Conservation (phyloP, 2,113 vertebrate genomes). For the Pungitius pungitius region DNA sequence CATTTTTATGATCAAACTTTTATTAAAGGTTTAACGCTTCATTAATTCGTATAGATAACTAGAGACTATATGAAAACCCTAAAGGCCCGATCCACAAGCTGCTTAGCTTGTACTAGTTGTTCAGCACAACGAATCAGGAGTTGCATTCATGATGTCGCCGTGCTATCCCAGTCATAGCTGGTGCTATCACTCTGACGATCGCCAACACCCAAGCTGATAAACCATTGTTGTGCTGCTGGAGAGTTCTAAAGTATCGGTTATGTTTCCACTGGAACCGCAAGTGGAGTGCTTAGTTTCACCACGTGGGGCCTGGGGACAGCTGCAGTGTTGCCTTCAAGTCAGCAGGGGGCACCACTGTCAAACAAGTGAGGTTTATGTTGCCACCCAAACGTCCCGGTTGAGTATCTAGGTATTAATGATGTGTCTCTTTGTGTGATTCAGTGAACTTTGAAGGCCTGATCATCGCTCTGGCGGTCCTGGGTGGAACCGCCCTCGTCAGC, state of each 20-base stretch:
- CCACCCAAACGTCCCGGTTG: not conserved
- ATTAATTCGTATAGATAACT: not conserved
- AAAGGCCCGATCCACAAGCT: too few relatives aligned
- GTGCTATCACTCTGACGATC: not conserved
- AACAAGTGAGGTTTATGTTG: not conserved
- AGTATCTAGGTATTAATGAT: not conserved
- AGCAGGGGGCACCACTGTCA: constrained; percentile 56
- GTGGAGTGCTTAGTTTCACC: not conserved
- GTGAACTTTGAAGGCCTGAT: constrained; percentile 90
- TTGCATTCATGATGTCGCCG: too few relatives aligned
- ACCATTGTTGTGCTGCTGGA: not conserved
- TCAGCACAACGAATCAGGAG: too few relatives aligned
- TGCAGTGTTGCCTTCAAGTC: constrained; percentile 4
- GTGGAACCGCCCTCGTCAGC: constrained; percentile 78
- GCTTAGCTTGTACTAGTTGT: too few relatives aligned
- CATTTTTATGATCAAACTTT: not conserved
- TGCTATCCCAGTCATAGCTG: not conserved
- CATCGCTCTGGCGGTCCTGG: constrained; percentile 83
- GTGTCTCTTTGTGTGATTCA: constrained; percentile 55
- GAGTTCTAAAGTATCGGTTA: not conserved
- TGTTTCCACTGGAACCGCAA: constrained; percentile 29
- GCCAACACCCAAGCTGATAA: not conserved
- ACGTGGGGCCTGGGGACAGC: not conserved
- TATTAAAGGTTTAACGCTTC: not conserved
- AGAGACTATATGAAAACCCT: not conserved